phyloP scores from a whole-genome alignment of 2,888 invertebrate genomes.

The Dryocosmus kuriphilus region DNA sequence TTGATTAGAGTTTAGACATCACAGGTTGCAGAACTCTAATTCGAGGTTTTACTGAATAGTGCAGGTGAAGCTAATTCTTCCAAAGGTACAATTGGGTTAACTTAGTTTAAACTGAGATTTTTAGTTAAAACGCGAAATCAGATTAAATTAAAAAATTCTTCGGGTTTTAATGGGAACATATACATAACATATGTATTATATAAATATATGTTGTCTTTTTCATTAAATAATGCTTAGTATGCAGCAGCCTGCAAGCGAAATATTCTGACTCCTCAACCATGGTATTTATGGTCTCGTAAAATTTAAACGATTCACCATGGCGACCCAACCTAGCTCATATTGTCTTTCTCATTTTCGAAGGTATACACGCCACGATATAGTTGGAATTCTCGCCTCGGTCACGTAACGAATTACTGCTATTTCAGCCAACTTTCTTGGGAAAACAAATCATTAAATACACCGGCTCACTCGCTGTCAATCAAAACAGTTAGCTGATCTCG shows the following conservation, averaged over 20 bases:
- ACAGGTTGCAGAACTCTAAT: too few species aligned
- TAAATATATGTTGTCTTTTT: background rate
- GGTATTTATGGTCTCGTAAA: slow-evolving; percentile 21
- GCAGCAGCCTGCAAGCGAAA: background rate
- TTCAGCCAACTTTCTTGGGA: background rate
- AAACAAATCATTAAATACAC: background rate
- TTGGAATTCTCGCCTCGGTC: background rate
- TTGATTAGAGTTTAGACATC: too few species aligned
- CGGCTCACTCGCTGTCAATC: background rate
- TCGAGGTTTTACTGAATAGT: too few species aligned
- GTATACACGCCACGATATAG: background rate
- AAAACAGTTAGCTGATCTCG: background rate
- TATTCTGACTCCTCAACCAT: background rate
- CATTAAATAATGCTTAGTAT: background rate
- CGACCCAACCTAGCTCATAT: slow-evolving; percentile 7
- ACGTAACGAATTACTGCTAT: background rate
- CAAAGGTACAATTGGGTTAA: too few species aligned
- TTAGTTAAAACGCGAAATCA: too few species aligned
- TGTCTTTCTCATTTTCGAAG: slow-evolving; percentile 33
- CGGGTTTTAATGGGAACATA: background rate
- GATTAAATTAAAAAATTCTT: too few species aligned
- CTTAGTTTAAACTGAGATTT: too few species aligned
- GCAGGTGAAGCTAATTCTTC: too few species aligned
- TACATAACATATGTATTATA: background rate
- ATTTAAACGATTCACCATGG: background rate